phyloP scores from a whole-genome alignment of 2,797 vertebrate genomes.

The Tenualosa thibaudeaui region DNA sequence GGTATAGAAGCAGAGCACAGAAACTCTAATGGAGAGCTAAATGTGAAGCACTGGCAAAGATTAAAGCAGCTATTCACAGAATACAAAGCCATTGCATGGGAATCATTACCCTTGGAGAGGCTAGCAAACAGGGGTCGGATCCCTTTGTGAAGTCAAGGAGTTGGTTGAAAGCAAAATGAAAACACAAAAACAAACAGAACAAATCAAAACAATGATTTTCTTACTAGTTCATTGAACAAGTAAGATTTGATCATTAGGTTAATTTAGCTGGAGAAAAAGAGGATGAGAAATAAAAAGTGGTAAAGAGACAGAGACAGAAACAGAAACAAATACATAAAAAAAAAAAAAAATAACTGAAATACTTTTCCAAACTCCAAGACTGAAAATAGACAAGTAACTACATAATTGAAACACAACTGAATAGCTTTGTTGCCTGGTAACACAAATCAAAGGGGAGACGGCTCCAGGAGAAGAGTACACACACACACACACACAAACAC shows the following conservation, averaged over 20 bases:
- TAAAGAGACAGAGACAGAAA: not conserved
- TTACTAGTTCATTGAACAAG: no score
- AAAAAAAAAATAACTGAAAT: no score
- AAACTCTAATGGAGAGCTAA: conserved; percentile 35
- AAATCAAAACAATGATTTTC: no score
- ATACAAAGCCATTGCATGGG: conserved; percentile 35
- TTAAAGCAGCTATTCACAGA: conserved; percentile 38
- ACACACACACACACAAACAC: not conserved
- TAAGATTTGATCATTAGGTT: not conserved
- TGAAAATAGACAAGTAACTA: not conserved
- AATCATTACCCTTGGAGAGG: conserved; percentile 33
- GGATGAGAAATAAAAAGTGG: not conserved
- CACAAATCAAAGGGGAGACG: not conserved
- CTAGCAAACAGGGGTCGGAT: conserved; percentile 43
- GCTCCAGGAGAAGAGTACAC: not conserved
- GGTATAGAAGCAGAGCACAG: conserved; percentile 28
- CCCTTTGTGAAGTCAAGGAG: conserved; percentile 20
- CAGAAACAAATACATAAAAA: no score
- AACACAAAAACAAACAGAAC: not conserved
- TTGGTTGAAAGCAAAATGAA: not conserved
- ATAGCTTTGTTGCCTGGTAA: conserved; percentile 6
- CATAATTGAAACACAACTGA: not conserved
- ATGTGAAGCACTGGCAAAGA: conserved; percentile 22
- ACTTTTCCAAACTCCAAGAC: not conserved
- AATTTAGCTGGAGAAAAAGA: not conserved